Base-by-base conservation (phyloP, 2,888 invertebrate genomes). In the Deilephila porcellus region DNA sequence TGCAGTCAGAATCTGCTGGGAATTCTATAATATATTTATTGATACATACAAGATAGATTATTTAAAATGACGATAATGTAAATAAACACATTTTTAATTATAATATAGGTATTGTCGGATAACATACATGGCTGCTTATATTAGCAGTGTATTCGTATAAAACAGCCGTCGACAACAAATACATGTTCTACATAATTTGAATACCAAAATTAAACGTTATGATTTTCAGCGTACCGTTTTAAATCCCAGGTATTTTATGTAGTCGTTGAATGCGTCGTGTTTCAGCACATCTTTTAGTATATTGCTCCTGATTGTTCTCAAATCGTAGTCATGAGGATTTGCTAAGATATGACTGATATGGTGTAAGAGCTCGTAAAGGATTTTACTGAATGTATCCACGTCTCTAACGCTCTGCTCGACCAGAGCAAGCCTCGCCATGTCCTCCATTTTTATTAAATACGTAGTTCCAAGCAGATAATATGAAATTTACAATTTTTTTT, bases 191-290 rank as follows among this genome's bases (percentile, higher is more conserved):
- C 25, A 14, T 14, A 17, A 20, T 20, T 6, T 62, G 29, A 14
- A 14, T 62, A 62, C 62, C 25, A 62, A 29, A 62, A 14, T n/a
- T n/a, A 25, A n/a, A 20, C 3, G 11, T 17, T 62, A 29, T 62
- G 6, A 11, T 62, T 29, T 62, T 29, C 4, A 70, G 19, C 90
- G 87, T 86, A 94, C 94, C 84, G 77, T 60, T 75, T 80, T 79
- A 79, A 93, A 94, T n/a, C 93, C 93, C 59, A 93, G 82, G 74
- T 93, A 92, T 82, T 87, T 88, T n/a, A 94, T 82, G 75, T 93
- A 94, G 60, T 91, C 91, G 73, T 75, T 80, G 63, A 93, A 90
- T 45, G 87, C 85, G 19, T 90, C 84, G 73, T 83, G 82, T 72
- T 85, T 81, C 45, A 86, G 72, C 60, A 83, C 81, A 70, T 85